Base-by-base conservation (phyloP, 2,888 invertebrate genomes). In the Rhopalosiphum nymphaeae region DNA sequence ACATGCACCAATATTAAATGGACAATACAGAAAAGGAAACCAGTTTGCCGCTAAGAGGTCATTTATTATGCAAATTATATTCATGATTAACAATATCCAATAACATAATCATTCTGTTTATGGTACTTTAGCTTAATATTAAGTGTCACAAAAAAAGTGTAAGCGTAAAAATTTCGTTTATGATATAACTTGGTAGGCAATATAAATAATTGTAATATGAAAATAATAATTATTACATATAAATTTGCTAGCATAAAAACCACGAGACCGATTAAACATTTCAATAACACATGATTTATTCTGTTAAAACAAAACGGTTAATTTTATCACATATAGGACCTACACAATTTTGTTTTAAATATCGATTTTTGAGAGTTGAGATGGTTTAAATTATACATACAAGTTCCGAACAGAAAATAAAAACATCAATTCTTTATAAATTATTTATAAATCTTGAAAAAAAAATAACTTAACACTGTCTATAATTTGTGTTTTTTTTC, bases 41-140 rank as follows among this genome's bases (percentile, higher is more conserved):
- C 92, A n/a, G 92, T 92, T 92, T 67, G 49, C 92, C 25, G 21
- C 67, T 92, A 86, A 57, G 86, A 36, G 61, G 86, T 87, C 67
- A 87, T 61, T 87, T 67, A 87, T 67, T 87, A 92, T 87, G 87
- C 87, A 67, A 92, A 87, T 87, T 49, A 67, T 49, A 67, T 92
- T 61, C 87, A 49, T 36, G 61, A 42, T 61, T 67, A 67, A 92
- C 87, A 87, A 67, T 87, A 87, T 92, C 86, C 92, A 36, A 87
- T 87, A 87, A 92, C 92, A 92, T 92, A 42, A 87, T 87, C 67
- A 87, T 92, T 87, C 36, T 67, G 87, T 87, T 87, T 42, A 49
- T 67, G 29, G 11, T 46, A 61, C 57, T 89, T 67, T 78, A 46
- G 49, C 29, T 1, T 67, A n/a, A 67, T 92, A 92, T 61, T 92